A percentile compares a stretch with the other conserved stretches of the same genome.
These are phyloP conservation scores for Urosaurus nigricauda DNA, from an alignment of 2,797 vertebrate species.

Conservation along the genomic window DNA sequence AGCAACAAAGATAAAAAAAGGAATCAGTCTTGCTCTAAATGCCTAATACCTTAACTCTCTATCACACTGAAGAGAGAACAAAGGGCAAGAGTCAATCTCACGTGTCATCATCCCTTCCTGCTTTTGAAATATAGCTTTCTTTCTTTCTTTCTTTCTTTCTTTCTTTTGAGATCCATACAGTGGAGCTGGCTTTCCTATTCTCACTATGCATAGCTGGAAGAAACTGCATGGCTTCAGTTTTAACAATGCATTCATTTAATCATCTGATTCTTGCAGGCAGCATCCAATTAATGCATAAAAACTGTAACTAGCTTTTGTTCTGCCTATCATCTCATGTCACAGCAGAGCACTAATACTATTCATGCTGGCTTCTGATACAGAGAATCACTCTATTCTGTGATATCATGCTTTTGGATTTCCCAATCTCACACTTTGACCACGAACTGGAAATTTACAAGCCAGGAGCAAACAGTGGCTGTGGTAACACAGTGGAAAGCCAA, in stretches of 20 bases:
- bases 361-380: not conserved
- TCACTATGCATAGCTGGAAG: not conserved
- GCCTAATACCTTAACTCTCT: too few species aligned
- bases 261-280: not conserved
- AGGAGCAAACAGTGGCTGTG: not conserved
- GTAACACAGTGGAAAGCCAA: not conserved
- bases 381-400: not conserved
- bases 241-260: not conserved
- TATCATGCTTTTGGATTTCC: not conserved
- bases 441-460: not conserved
- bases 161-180: not conserved
- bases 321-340: not conserved
- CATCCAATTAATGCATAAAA: not conserved
- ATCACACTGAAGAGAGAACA: not conserved
- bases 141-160: too few species aligned
- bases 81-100: not conserved
- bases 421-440: not conserved
- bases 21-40: not conserved
- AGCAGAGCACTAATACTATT: not conserved
- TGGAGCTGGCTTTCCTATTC: not conserved
- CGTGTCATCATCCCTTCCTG: not conserved
- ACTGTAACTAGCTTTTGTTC: not conserved
- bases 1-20: not conserved
- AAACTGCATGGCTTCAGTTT: not conserved
- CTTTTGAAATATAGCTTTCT: not conserved